Base-by-base conservation (phyloP, 2,113 vertebrate genomes). In the Datnioides undecimradiatus region DNA sequence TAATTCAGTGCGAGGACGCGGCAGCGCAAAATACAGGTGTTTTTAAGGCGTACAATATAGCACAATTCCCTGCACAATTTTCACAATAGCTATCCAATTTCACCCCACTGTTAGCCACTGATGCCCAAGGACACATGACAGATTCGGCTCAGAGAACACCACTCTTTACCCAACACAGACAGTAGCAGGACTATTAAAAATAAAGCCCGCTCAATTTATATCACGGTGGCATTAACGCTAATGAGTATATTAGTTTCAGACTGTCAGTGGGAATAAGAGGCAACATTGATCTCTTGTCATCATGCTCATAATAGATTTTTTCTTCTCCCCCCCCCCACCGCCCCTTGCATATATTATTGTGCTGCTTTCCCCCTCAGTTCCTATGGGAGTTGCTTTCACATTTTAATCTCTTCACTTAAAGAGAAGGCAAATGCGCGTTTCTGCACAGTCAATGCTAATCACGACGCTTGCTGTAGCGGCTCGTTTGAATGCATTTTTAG, bases 181-280 rank as follows among this genome's bases (percentile, higher is more conserved):
- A 75, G 66, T 34, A 82, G 71, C 66, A 62, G 60, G 72, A 69
- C 76, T 57, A 78, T 89, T 89, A 83, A 71, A 82, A 87, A 71
- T 79, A 76, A 82, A 60, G 43, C 58, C 81, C 3, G 17, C 63
- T 84, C 78, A 84, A 59, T 90, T 85, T 58, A 70, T 78, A 83
- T 82, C 73, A 77, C 1, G 16, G 55, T 79, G 64, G 83, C 79
- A 90, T 91, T 90, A 87, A 82, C 64, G 48, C 75, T 90, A 92
- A 93, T 90, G 87, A 91, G 81, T 84, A 76, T 91, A 91, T 91
- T 92, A 84, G 86, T 86, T 90, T 91, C 82, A 84, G 80, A 65
- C 73, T 89, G 91, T 91, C 83, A 90, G 69, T 76, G 70, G 79
- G 89, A 90, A 87, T 90, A 86, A 81, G 76, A 84, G 64, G 67